Conservation (phyloP, 2,888 invertebrate genomes). For the Synergus japonicus region DNA sequence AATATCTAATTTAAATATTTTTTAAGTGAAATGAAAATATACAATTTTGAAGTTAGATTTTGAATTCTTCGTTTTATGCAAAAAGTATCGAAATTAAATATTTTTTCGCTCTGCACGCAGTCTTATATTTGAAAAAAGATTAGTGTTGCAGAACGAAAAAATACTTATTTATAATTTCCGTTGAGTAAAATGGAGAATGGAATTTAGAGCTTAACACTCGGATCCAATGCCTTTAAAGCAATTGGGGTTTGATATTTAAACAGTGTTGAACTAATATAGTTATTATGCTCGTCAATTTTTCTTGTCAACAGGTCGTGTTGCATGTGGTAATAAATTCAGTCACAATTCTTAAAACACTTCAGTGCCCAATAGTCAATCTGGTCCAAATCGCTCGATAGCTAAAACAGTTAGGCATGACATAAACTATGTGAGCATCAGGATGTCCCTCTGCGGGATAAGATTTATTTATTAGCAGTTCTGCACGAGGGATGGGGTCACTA, state of each 20-base stretch:
- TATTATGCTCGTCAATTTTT: neutral
- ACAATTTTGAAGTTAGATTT: too few relatives aligned
- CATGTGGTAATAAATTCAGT: neutral
- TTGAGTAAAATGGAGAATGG: too few relatives aligned
- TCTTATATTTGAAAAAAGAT: too few relatives aligned
- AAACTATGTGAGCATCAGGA: constrained; percentile 46
- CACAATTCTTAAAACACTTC: constrained; percentile 8
- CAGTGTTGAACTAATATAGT: neutral
- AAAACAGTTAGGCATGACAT: constrained; percentile 27
- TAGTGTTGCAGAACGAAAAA: too few relatives aligned
- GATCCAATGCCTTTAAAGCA: too few relatives aligned
- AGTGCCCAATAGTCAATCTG: constrained; percentile 23
- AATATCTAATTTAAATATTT: too few relatives aligned
- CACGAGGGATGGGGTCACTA: constrained; percentile 62
- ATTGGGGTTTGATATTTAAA: neutral
- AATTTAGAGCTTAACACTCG: too few relatives aligned
- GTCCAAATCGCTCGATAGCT: constrained; percentile 27
- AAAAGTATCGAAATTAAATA: too few relatives aligned
- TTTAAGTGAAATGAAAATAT: too few relatives aligned
- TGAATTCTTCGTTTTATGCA: too few relatives aligned
- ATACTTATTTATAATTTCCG: too few relatives aligned
- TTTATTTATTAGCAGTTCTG: constrained; percentile 69
- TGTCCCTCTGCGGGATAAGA: constrained; percentile 63
- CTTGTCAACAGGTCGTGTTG: constrained; percentile 12
- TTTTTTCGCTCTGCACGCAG: too few relatives aligned